Evolutionary conservation across 1,140 invertebrate species (phyloP), one percentile per base, ranked within the genome.

Genomic region (Eueides isabella): DNA sequence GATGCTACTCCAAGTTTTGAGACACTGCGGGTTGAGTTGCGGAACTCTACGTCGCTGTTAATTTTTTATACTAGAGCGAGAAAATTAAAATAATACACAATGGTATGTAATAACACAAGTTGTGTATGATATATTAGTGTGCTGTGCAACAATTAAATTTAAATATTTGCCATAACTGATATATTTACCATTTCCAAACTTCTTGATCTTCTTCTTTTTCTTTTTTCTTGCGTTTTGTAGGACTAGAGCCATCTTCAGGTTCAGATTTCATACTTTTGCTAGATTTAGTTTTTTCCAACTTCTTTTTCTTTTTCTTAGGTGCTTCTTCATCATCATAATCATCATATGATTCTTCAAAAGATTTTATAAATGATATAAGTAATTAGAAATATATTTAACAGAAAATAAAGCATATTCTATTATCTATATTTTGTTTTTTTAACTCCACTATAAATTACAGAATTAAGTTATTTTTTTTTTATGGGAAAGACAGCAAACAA

Each of bases 111-210:
- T n/a, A n/a, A n/a, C n/a, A n/a, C n/a, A n/a, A n/a, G n/a, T 38
- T 38, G 28, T 26, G 14, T 26, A 61, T 29, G 14, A 26, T 55
- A 55, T 19, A 55, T 12, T 48, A 16, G 41, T 48, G 14, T 48
- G 14, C 41, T 4, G 4, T 48, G 4, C 31, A 31, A 31, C 31
- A 12, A 12, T 38, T 38, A 38, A 3, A 12, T 38, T 31, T 5
- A 31, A 38, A 38, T 0, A n/a, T 6, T n/a, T 19, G 16, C n/a
- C n/a, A 19, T 44, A 44, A 9, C 7, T 19, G 19, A 19, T 11
- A 48, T 31, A 89, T 93, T 95, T 94, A 98, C 97, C 98, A 99
- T 95, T 98, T 98, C 98, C 98, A 99, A 75, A 98, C 97, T 93
- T 98, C 96, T 84, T 95, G 95, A 81, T 96, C 95, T 83, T 97